These are phyloP conservation scores for Rhombomys opimus DNA, from an alignment of 2,113 vertebrate genomes.

Conservation along the genomic window DNA sequence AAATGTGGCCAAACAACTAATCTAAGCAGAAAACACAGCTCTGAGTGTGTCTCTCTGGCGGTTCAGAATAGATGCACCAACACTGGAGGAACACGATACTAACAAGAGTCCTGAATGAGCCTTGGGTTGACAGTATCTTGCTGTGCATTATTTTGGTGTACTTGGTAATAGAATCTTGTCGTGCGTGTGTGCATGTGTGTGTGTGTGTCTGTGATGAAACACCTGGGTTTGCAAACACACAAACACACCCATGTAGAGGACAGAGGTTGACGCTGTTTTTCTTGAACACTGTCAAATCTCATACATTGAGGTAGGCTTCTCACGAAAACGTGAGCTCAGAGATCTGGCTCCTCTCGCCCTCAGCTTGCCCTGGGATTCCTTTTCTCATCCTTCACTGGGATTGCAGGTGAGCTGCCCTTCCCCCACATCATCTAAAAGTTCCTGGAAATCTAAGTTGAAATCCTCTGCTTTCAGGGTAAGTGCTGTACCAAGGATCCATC, in stretches of 20 bases:
- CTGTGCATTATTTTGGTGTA: not conserved
- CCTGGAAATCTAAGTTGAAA: not conserved
- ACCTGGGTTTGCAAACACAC: not conserved
- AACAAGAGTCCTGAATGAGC: not conserved
- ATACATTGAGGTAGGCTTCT: not conserved
- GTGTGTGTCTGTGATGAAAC: not conserved
- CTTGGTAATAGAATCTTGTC: no score
- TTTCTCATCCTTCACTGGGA: not conserved
- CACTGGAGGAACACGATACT: not conserved
- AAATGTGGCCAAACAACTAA: not conserved
- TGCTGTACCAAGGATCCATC: not conserved
- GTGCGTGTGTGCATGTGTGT: not conserved
- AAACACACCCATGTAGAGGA: no score
- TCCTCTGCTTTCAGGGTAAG: no score
- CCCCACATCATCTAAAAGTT: no score
- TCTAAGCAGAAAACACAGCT: not conserved
- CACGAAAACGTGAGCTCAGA: not conserved
- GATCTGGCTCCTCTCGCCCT: no score
- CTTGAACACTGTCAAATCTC: not conserved
- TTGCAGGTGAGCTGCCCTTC: no score
- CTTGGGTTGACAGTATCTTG: no score
- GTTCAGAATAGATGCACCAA: not conserved
- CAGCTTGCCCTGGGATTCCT: not conserved
- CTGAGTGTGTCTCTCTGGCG: not conserved
- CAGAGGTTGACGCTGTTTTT: not conserved